Conservation (phyloP, 2,888 invertebrate genomes). For the Apeira syringaria region DNA sequence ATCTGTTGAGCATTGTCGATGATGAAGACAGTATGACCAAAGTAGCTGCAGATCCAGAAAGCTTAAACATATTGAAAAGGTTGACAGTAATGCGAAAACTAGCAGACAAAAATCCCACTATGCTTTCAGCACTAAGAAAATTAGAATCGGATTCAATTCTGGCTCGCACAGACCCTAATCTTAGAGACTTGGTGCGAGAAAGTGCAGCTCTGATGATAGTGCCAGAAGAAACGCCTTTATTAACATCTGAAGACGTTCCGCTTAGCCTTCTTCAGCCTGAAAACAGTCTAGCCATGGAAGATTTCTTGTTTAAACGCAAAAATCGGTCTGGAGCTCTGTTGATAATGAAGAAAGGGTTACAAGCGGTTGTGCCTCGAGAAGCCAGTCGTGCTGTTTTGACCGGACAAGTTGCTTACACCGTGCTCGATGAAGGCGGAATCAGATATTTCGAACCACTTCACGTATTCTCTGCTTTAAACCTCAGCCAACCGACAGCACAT, state of each 20-base stretch:
- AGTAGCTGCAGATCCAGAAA: conserved; percentile 82
- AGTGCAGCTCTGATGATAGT: conserved; percentile 88
- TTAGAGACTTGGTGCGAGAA: conserved; percentile 88
- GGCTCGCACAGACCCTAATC: conserved; percentile 87
- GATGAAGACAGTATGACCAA: conserved; percentile 82
- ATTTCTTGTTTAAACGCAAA: conserved; percentile 86
- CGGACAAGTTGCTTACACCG: conserved; percentile 89
- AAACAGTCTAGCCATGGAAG: conserved; percentile 90
- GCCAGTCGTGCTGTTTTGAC: conserved; percentile 89
- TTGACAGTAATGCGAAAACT: conserved; percentile 88
- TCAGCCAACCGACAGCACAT: conserved; percentile 86
- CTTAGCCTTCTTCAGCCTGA: conserved; percentile 86
- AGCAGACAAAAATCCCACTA: conserved; percentile 86
- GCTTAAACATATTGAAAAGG: conserved; percentile 87
- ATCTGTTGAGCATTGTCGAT: conserved; percentile 77
- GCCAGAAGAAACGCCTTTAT: conserved; percentile 83
- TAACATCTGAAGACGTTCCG: conserved; percentile 89
- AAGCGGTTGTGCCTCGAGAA: conserved; percentile 90
- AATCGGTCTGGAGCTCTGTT: conserved; percentile 85
- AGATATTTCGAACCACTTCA: conserved; percentile 90
- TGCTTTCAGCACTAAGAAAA: conserved; percentile 84
- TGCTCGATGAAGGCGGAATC: conserved; percentile 90
- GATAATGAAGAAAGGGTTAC: conserved; percentile 88
- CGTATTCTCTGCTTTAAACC: conserved; percentile 87
- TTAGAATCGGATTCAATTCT: conserved; percentile 86